Evolutionary conservation across 2,113 vertebrate species (phyloP), one percentile per base, ranked within the genome.

Genomic region (Toxostoma redivivum): DNA sequence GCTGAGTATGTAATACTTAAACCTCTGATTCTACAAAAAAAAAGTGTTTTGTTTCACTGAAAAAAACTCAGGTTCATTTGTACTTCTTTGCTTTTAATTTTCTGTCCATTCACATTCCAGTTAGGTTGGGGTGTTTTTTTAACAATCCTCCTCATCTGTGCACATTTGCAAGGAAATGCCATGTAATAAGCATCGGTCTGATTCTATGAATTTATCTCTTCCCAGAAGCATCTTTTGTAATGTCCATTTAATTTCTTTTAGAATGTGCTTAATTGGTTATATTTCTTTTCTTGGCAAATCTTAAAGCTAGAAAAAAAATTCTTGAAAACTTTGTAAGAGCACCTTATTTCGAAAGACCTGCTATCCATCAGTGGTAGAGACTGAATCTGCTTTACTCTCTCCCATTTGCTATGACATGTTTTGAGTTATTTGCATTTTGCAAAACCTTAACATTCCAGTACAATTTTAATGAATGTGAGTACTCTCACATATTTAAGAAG

Each of bases 1-100:
- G 97, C 98, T 33, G 98, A 98, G 99, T 99, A 98, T 19, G 99
- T 98, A 79, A 53, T 30, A 48, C 6, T 72, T 30, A 58, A 65
- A 81, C 25, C 5, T 48, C 8, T 80, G 8, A 57, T 56, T 35
- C 21, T 74, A 40, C 3, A 2, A 79, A 88, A 53, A 24, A 67
- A 14, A 33, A 30, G 3, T 37, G 5, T 3, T 47, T 83, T n/a
- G 4, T 69, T 83, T 92, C 50, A 70, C 27, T 88, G 67, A 30
- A 53, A 35, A 45, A 72, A 0, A 2, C 6, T 25, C 12, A 60
- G 3, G 25, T 67, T 50, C 4, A 17, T 60, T 87, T 56, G 6
- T 67, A 11, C 19, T 45, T 12, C 10, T 62, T 76, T 69, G 9
- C 44, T 21, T 76, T 51, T 78, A 45, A 42, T 70, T 78, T 80